Evolutionary conservation across 2,797 vertebrate species (phyloP), one percentile per base, ranked within the genome.

Genomic region (Sebastes oblongus): DNA sequence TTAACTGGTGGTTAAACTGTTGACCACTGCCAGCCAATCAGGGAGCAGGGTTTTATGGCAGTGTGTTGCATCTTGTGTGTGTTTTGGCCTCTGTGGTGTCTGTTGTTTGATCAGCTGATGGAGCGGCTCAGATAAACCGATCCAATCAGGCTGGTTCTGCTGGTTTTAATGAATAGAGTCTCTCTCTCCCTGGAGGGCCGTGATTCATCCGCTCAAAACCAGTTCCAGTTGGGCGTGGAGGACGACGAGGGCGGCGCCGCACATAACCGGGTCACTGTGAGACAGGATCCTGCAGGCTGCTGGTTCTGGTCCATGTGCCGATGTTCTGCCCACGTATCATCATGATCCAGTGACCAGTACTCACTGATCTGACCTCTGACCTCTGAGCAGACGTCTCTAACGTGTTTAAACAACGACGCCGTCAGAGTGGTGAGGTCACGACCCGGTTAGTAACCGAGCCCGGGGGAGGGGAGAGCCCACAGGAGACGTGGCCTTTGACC

Each of bases 121-220:
- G 42, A 46, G 42, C 14, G 4, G 36, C 36, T 39, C 36, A 46
- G 30, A 24, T 36, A 5, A 25, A 30, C 42, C n/a, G 67, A 86
- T 86, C 79, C 74, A 29, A 77, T 81, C 76, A 46, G 62, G 75
- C 83, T 52, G 86, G 85, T 86, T 83, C 8, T 42, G 69, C 85
- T 74, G 72, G 83, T 86, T 90, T 58, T 30, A 22, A 83, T 77
- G 72, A 88, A 85, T 65, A 16, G 13, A 72, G 78, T 52, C 29
- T 22, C 14, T 27, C 50, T 84, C 85, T 32, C 30, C 81, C 83
- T 61, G 20, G 84, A 81, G 82, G 46, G 29, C 39, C 22, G 36
- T 90, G 89, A 93, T 69, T 90, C 89, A 93, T 74, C 42, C 60
- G 56, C 78, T 59, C 39, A 71, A 39, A 86, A 89, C 83, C 86